phyloP scores from a whole-genome alignment of 1,140 invertebrate species.

The Cyrtorhinus lividipennis region DNA sequence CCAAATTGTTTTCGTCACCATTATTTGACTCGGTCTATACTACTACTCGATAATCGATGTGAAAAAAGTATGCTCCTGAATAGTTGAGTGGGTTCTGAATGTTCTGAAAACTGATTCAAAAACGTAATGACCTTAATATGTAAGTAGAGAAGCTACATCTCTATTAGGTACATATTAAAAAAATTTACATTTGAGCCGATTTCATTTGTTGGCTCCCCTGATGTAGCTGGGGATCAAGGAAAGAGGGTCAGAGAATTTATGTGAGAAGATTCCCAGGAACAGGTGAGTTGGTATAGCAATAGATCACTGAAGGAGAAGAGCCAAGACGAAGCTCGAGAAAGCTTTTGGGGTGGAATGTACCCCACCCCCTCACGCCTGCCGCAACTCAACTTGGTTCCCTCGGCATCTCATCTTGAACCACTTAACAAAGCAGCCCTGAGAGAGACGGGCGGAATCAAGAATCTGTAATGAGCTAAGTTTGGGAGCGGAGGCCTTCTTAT shows the following conservation, averaged over 20 bases:
- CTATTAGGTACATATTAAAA: too few species aligned
- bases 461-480: constrained; percentile 22
- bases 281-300: not conserved
- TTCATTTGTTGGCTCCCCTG: too few species aligned
- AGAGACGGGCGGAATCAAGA: constrained; percentile 19
- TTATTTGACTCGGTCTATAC: too few species aligned
- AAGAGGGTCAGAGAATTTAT: not conserved
- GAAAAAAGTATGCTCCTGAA: too few species aligned
- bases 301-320: not conserved
- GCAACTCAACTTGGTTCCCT: constrained; percentile 3
- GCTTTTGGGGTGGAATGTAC: not conserved
- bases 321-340: constrained; percentile 1
- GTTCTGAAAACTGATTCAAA: too few species aligned
- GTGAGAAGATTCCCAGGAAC: not conserved
- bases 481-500: constrained; percentile 18
- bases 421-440: constrained; percentile 18
- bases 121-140: too few species aligned
- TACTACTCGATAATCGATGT: too few species aligned
- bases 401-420: constrained; percentile 13
- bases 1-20: too few species aligned
- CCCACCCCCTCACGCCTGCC: not conserved
- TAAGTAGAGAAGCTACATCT: too few species aligned
- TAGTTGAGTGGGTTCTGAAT: too few species aligned
- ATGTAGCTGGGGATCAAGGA: too few species aligned
- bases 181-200: too few species aligned